These are phyloP conservation scores for Cephalophus harveyi DNA, from an alignment of 2,113 vertebrate species.

Conservation along the genomic window DNA sequence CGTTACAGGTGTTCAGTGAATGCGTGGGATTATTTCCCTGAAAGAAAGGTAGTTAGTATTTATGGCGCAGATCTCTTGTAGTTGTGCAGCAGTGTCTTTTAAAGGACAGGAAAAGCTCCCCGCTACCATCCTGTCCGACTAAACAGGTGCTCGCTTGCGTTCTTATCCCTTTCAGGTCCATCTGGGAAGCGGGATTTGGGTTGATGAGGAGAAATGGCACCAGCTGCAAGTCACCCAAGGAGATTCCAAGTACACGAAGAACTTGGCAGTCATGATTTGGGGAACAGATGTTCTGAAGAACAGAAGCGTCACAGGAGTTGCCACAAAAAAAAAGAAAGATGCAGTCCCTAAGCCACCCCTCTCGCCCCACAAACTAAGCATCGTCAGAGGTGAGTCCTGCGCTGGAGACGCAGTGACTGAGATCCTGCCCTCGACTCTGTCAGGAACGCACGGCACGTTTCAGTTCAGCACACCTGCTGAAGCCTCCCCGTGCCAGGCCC, in stretches of 20 bases:
- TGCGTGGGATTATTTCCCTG: background rate
- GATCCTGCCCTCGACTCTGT: constrained; percentile 34
- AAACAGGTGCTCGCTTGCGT: constrained; percentile 33
- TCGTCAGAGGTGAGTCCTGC: constrained; percentile 92
- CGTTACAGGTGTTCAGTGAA: too few species aligned
- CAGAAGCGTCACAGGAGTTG: constrained; percentile 97
- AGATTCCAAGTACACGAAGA: constrained; percentile 99
- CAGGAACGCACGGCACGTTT: background rate
- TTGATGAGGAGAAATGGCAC: constrained; percentile 99
- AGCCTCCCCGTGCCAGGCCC: background rate
- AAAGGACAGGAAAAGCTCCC: background rate
- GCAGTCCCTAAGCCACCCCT: constrained; percentile 97
- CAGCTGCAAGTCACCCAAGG: constrained; percentile 98
- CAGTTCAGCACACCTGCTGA: background rate
- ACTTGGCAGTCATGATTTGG: constrained; percentile 99
- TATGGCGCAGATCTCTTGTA: background rate
- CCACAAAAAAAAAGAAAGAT: constrained; percentile 99
- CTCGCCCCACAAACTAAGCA: constrained; percentile 98
- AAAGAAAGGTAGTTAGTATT: background rate
- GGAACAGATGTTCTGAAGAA: constrained; percentile 99
- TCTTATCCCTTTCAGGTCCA: constrained; percentile 88
- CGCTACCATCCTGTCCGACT: background rate
- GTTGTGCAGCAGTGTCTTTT: background rate
- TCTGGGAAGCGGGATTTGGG: constrained; percentile 98
- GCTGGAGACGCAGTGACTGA: background rate